Evolutionary conservation across 2,888 invertebrate genomes (phyloP), one percentile per base, ranked within the genome.

Genomic region (Peribatodes rhomboidaria): DNA sequence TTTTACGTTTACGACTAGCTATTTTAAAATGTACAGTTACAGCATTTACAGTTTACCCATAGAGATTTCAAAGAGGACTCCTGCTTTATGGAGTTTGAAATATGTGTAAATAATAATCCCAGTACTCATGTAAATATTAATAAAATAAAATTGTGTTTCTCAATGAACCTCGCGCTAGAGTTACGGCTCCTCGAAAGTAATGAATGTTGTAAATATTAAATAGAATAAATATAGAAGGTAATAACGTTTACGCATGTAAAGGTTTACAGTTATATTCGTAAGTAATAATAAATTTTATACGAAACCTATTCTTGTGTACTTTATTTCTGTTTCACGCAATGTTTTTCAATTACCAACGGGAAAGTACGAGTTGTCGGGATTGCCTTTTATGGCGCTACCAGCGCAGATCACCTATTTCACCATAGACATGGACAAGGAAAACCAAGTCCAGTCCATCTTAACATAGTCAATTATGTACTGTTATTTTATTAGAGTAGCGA

Each of bases 81-180:
- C 39, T 52, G 7, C 10, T 46, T 42, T 53, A 42, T 27, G 56
- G 18, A 58, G 37, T 50, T 42, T 61, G 61, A 65, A 59, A 65
- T 62, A 64, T 65, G 67, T 79, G 77, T 76, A 76, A 71, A 72
- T 68, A 55, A 58, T 63, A 56, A 55, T 63, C 65, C 61, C 60
- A 65, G 60, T 69, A 53, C 59, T 61, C 27, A 52, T 67, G 50
- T 13, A 57, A 64, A 55, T 63, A 71, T 68, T 73, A 68, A 70
- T 65, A 67, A 67, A 73, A 61, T 70, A 70, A 67, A 68, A 67
- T 68, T 68, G 33, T 65, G 56, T 63, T 70, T 66, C 67, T 64
- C 59, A 59, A 66, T 71, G 79, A 75, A 81, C 89, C 89, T 89
- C 89, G 89, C 89, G 86, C 73, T 87, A 84, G 79, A 76, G 62